A percentile compares a stretch with the other conserved stretches of the same genome.
phyloP scores from a whole-genome alignment of 2,888 invertebrate genomes.

The Pristionchus exspectatus region DNA sequence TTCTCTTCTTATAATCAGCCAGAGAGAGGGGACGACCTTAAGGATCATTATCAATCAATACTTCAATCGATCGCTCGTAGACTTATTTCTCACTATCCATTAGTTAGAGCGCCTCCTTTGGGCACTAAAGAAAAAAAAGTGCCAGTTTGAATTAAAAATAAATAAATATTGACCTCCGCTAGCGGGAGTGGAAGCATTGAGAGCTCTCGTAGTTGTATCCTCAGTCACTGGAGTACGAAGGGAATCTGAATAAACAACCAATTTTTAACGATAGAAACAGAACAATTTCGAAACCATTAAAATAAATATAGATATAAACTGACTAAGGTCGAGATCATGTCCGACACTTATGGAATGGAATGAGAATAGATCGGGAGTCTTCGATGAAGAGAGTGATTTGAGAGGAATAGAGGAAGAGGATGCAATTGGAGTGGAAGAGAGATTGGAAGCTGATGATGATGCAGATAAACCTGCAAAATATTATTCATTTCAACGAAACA shows the following conservation, averaged over 20 bases:
- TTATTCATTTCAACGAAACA: background rate
- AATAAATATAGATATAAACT: background rate
- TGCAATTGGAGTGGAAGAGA: slow-evolving; percentile 9
- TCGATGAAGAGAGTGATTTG: background rate
- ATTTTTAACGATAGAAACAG: background rate
- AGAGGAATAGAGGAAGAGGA: background rate
- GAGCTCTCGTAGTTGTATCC: background rate
- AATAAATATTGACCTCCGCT: background rate
- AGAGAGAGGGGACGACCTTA: slow-evolving; percentile 46
- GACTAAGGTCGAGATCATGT: slow-evolving; percentile 48
- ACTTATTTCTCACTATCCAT: no score
- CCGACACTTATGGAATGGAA: slow-evolving; percentile 36
- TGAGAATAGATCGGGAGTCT: slow-evolving; percentile 53
- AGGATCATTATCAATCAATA: background rate
- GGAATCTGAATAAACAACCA: background rate
- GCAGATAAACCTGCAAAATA: background rate
- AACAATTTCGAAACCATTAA: background rate
- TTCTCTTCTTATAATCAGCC: slow-evolving; percentile 53
- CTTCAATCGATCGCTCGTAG: no score
- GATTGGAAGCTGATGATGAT: slow-evolving; percentile 3
- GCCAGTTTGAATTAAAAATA: background rate
- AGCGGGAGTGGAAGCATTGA: background rate
- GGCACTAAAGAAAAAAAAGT: no score
- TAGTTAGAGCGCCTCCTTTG: no score
- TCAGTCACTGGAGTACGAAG: slow-evolving; percentile 18